Evolutionary conservation across 2,888 invertebrate genomes (phyloP).

Genomic region (Zaprionus bogoriensis): DNA sequence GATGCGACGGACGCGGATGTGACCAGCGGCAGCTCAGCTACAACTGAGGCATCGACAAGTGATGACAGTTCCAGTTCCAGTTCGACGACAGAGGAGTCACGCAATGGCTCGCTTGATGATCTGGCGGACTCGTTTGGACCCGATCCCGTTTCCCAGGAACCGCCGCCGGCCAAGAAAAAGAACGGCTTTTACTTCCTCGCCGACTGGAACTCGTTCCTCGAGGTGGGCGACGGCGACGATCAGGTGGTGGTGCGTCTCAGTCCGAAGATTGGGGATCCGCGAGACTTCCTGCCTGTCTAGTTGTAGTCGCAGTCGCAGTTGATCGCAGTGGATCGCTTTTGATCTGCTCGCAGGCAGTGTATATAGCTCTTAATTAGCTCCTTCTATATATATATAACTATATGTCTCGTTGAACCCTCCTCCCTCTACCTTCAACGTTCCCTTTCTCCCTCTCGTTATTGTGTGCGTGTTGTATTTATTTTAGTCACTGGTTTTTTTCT

Average conservation of each 20-base stretch:
- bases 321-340: too few relatives aligned
- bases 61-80: constrained; percentile 37
- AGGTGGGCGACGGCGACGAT: constrained; percentile 90
- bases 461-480: constrained; percentile 61
- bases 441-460: constrained; percentile 7
- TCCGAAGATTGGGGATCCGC: constrained; percentile 91
- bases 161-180: constrained; percentile 86
- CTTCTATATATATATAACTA: too few relatives aligned
- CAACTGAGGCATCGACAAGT: constrained; percentile 37
- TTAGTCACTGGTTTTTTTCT: constrained; percentile 49
- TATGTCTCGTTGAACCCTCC: constrained; percentile 4
- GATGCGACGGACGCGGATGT: constrained; percentile 15
- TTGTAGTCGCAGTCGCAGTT: background rate
- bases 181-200: constrained; percentile 93
- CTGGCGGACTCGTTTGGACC: constrained; percentile 90
- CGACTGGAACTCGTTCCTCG: constrained; percentile 93
- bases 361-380: constrained; percentile 34
- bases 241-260: constrained; percentile 91
- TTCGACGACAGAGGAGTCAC: constrained; percentile 78
- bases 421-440: background rate
- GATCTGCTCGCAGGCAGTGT: constrained; percentile 33
- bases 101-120: constrained; percentile 83
- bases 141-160: constrained; percentile 84
- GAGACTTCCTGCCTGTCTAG: constrained; percentile 89
- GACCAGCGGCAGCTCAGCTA: constrained; percentile 20